phyloP scores from a whole-genome alignment of 2,888 invertebrate species.

The Seira ritae region DNA sequence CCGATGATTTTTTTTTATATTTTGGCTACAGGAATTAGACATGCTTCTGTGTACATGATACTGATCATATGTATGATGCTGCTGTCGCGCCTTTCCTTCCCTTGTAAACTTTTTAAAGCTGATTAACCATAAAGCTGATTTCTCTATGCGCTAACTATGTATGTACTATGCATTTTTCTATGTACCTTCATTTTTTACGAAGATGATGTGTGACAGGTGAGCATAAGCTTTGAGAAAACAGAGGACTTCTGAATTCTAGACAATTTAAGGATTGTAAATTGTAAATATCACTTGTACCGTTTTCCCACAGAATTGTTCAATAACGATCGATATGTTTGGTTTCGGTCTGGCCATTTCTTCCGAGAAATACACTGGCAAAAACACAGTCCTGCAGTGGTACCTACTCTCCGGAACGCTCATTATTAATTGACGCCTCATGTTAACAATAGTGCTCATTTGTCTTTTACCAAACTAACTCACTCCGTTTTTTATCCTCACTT shows the following conservation, averaged over 20 bases:
- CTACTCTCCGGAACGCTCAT: neutral
- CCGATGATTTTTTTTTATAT: slow-evolving; percentile 56
- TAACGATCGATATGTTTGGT: neutral
- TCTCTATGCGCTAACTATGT: no score
- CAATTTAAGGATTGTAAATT: no score
- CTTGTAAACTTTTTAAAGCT: slow-evolving; percentile 17
- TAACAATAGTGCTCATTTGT: slow-evolving; percentile 17
- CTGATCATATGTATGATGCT: no score
- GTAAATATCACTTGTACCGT: no score
- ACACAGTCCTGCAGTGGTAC: neutral
- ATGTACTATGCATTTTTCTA: no score
- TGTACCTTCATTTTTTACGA: no score
- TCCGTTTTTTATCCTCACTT: neutral
- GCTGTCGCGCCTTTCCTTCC: slow-evolving; percentile 16
- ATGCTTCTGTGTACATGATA: slow-evolving; percentile 41
- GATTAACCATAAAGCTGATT: neutral
- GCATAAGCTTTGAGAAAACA: no score
- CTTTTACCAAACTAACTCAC: neutral
- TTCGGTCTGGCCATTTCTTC: slow-evolving; percentile 9
- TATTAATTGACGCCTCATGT: slow-evolving; percentile 15
- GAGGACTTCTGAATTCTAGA: no score
- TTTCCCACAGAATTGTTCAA: neutral
- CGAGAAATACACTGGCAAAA: slow-evolving; percentile 5
- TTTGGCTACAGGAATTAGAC: slow-evolving; percentile 56
- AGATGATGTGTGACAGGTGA: slow-evolving; percentile 7